These are phyloP conservation scores for Aporophyla lueneburgensis DNA, from an alignment of 2,888 invertebrate species.

Conservation along the genomic window DNA sequence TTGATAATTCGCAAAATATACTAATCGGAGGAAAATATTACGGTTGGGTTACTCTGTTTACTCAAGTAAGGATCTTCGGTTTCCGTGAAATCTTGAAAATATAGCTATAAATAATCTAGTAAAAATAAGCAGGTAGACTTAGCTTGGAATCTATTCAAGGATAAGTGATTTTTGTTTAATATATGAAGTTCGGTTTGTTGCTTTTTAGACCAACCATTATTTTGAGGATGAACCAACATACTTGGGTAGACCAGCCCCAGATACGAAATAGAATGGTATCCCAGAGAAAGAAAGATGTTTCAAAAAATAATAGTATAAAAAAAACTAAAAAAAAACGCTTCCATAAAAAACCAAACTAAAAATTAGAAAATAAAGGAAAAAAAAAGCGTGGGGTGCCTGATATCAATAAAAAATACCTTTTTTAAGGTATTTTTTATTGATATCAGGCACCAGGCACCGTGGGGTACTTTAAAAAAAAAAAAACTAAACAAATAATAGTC, in stretches of 20 bases:
- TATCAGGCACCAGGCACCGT: too few relatives aligned
- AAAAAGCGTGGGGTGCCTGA: too few relatives aligned
- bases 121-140: not conserved
- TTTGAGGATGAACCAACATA: too few relatives aligned
- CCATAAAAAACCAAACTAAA: too few relatives aligned
- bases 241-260: not conserved
- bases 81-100: not conserved
- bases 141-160: conserved; percentile 4
- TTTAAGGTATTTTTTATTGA: too few relatives aligned
- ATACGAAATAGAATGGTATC: not conserved
- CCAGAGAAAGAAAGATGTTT: not conserved
- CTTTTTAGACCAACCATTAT: not conserved
- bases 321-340: too few relatives aligned
- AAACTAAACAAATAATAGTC: too few relatives aligned
- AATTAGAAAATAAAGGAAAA: too few relatives aligned
- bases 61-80: conserved; percentile 3
- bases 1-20: not conserved
- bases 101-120: not conserved
- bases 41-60: not conserved
- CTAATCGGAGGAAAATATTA: not conserved
- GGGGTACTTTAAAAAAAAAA: too few relatives aligned
- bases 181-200: not conserved
- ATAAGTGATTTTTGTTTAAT: not conserved
- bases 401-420: too few relatives aligned
- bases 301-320: too few relatives aligned